Evolutionary conservation across 2,888 invertebrate species (phyloP).

Genomic region (Philaethria dido): DNA sequence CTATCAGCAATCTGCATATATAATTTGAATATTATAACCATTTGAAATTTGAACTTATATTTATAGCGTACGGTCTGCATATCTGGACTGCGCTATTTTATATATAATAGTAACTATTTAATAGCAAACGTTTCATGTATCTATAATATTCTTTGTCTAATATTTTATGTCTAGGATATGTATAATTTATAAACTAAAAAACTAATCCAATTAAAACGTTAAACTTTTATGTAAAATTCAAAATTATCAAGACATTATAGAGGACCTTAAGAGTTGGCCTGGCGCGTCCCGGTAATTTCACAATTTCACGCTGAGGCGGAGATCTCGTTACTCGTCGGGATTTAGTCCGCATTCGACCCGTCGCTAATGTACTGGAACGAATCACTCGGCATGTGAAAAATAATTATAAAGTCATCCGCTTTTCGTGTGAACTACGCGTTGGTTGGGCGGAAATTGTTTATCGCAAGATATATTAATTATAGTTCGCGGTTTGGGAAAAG

Average conservation of each 20-base stretch:
- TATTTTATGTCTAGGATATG: not conserved
- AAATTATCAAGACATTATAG: constrained; percentile 48
- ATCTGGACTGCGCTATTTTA: too few species aligned
- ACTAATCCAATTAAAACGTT: not conserved
- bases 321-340: constrained; percentile 75
- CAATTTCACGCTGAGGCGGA: constrained; percentile 80
- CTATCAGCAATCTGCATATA: not conserved
- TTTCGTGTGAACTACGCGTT: constrained; percentile 65
- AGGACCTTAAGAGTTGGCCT: constrained; percentile 50
- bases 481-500: constrained; percentile 30
- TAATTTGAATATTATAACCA: constrained; percentile 5
- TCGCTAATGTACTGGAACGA: constrained; percentile 76
- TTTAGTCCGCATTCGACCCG: constrained; percentile 65
- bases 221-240: constrained; percentile 23
- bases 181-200: not conserved
- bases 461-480: constrained; percentile 41
- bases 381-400: constrained; percentile 74
- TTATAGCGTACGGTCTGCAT: not conserved
- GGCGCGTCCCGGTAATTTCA: constrained; percentile 70
- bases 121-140: not conserved
- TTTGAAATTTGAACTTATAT: constrained; percentile 13
- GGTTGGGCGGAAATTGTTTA: constrained; percentile 63
- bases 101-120: not conserved
- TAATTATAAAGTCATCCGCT: constrained; percentile 74
- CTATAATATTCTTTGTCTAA: too few species aligned